Percentiles rank a stretch among this genome's conserved stretches.
phyloP scores from a whole-genome alignment of 2,888 invertebrate genomes.

The Chrysolina haemoptera region DNA sequence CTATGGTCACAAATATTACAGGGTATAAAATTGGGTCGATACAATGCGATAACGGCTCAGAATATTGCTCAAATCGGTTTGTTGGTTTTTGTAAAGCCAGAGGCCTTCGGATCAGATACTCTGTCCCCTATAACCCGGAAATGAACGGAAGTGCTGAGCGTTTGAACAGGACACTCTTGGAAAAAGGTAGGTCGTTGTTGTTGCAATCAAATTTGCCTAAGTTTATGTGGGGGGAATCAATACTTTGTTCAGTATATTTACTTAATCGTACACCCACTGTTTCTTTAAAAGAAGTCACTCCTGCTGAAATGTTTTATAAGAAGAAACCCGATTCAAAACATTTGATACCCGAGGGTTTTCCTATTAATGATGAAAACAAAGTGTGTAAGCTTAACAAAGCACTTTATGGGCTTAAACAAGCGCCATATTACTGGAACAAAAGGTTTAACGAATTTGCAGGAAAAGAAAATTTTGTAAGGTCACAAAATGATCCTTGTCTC shows the following conservation, averaged over 20 bases:
- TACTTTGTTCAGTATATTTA: conserved; percentile 28
- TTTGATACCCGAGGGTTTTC: conserved; percentile 50
- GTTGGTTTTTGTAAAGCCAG: conserved; percentile 16
- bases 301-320: conserved; percentile 28
- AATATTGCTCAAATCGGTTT: conserved; percentile 24
- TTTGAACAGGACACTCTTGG: conserved; percentile 18
- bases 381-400: conserved; percentile 55
- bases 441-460: conserved; percentile 48
- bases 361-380: conserved; percentile 27
- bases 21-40: conserved; percentile 23
- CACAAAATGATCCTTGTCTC: conserved; percentile 54
- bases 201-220: conserved; percentile 29
- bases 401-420: conserved; percentile 60
- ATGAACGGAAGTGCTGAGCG: conserved; percentile 21
- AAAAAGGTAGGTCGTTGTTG: conserved; percentile 20
- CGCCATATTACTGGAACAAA: conserved; percentile 57
- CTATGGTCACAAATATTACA: conserved; percentile 17
- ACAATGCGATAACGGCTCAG: conserved; percentile 26
- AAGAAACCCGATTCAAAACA: conserved; percentile 26
- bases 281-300: conserved; percentile 18
- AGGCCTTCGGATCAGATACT: conserved; percentile 18
- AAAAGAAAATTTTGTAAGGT: conserved; percentile 46
- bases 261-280: conserved; percentile 22
- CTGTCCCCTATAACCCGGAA: conserved; percentile 23
- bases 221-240: conserved; percentile 27